Percentiles rank a stretch among this genome's conserved stretches.
Conservation (phyloP, 2,113 vertebrate genomes). For the Mugil cephalus region DNA sequence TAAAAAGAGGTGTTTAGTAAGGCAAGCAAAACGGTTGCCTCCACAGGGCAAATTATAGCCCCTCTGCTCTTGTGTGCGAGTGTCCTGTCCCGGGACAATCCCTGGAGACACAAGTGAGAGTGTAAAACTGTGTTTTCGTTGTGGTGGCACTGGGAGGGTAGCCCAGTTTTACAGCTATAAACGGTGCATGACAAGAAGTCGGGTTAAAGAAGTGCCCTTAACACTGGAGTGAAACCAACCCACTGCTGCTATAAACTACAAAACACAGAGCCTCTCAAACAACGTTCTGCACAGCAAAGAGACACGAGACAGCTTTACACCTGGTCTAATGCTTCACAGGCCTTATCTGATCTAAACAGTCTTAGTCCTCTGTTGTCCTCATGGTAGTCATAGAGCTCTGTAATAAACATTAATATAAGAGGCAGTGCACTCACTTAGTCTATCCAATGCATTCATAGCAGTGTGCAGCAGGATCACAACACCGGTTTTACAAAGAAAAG, state of each 20-base stretch:
- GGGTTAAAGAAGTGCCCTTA: constrained; percentile 59
- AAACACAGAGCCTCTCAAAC: constrained; percentile 21
- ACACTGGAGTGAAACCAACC: constrained; percentile 37
- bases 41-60: constrained; percentile 20
- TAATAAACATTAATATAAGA: too few species aligned
- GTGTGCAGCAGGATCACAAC: too few species aligned
- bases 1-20: constrained; percentile 13
- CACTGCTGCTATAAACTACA: constrained; percentile 32
- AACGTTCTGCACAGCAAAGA: background rate
- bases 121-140: constrained; percentile 59
- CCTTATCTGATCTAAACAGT: background rate
- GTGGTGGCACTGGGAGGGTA: constrained; percentile 44
- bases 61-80: constrained; percentile 23
- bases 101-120: constrained; percentile 51
- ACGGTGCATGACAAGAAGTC: constrained; percentile 74
- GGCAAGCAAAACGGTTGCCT: constrained; percentile 27
- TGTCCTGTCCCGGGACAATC: constrained; percentile 18
- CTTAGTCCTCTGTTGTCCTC: background rate
- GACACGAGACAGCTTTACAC: constrained; percentile 9
- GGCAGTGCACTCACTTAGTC: too few species aligned
- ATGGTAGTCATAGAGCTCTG: background rate
- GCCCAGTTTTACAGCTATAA: constrained; percentile 77
- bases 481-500: background rate
- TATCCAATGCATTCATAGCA: too few species aligned
- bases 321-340: background rate